phyloP scores from a whole-genome alignment of 1,140 invertebrate genomes.

The Bombyx mori region DNA sequence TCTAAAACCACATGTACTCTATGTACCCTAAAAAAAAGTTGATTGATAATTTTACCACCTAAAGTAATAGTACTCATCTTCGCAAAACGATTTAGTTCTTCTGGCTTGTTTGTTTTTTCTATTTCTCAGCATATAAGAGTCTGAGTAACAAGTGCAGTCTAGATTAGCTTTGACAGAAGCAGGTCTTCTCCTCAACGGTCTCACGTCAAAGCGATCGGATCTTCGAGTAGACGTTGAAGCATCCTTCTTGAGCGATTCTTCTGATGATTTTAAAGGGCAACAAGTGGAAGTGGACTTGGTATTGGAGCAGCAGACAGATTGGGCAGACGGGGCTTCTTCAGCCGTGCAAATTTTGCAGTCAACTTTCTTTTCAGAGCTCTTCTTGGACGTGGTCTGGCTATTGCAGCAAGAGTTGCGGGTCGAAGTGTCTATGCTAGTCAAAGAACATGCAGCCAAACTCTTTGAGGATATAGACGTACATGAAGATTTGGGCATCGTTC shows the following conservation, averaged over 20 bases:
- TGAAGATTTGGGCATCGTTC: background rate
- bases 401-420: too few relatives aligned
- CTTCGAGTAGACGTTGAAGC: slow-evolving; percentile 20
- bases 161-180: slow-evolving; percentile 4
- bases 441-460: too few relatives aligned
- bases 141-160: slow-evolving; percentile 21
- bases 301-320: slow-evolving; percentile 3
- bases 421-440: too few relatives aligned
- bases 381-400: too few relatives aligned
- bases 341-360: too few relatives aligned
- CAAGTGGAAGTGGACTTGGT: background rate
- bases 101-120: background rate
- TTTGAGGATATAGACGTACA: background rate
- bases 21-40: too few relatives aligned
- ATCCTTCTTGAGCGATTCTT: slow-evolving; percentile 12
- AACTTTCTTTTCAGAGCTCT: too few relatives aligned
- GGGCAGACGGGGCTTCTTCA: too few relatives aligned
- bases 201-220: slow-evolving; percentile 28
- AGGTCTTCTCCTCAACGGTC: slow-evolving; percentile 12
- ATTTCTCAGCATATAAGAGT: slow-evolving; percentile 12
- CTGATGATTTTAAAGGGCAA: background rate
- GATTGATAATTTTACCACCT: background rate
- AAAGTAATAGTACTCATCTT: slow-evolving; percentile 6
- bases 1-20: too few relatives aligned
- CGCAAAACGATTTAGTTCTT: background rate